Evolutionary conservation across 2,113 vertebrate species (phyloP), one percentile per base, ranked within the genome.

Genomic region (Prolemur simus): DNA sequence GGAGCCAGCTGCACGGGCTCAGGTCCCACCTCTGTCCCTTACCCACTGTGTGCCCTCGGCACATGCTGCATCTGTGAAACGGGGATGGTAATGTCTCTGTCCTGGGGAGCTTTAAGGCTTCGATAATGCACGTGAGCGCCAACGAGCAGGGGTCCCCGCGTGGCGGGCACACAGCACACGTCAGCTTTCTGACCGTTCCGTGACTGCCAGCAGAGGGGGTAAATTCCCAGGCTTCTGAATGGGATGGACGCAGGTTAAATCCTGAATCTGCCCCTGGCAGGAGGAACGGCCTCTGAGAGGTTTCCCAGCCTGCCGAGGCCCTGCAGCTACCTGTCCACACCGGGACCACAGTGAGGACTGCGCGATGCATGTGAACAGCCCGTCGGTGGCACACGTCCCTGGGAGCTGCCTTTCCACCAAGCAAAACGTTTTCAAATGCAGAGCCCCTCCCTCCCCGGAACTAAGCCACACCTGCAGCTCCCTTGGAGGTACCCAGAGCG

Each of bases 161-260:
- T 5, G 42, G 71, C n/a, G 49, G 5, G 68, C 2, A 4, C 71
- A 58, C 20, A 1, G 13, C 5, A 34, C 56, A n/a, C 0, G 21
- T 5, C 25, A 47, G 76, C 81, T 69, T 66, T n/a, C 4, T 5
- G 54, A 84, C 3, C 1, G 32, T 5, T 6, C 17, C 4, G 3
- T 1, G 14, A 42, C 20, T 1, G 34, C 25, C 8, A 32, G 77
- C 34, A 29, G 29, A 14, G 34, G n/a, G 8, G 32, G 45, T 8
- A 21, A 6, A 8, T 5, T 42, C 18, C 3, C 0, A 3, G 42
- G 47, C 20, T 76, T 14, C 39, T 0, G 1, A 29, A 60, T 32
- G 15, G 18, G 87, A 64, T 0, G 1, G 45, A n/a, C 2, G 0
- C 20, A 2, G 7, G 39, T 3, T 4, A 18, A n/a, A 73, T n/a